These are phyloP conservation scores for Phymorhynchus buccinoides DNA, from an alignment of 1,140 invertebrate genomes.

Conservation along the genomic window DNA sequence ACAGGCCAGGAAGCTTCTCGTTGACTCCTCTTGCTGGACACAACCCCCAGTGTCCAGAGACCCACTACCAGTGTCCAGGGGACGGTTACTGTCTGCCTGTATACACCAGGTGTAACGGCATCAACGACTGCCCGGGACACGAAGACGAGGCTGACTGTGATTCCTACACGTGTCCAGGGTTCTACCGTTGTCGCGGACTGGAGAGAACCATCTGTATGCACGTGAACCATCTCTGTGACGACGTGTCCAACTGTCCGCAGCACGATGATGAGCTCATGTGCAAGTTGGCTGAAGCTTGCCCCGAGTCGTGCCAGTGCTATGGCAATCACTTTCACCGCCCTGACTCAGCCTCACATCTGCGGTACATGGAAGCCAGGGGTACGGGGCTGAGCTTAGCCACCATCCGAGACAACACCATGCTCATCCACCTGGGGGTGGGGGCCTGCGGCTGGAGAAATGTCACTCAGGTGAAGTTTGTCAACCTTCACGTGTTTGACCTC, in stretches of 20 bases:
- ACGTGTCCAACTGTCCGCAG: neutral
- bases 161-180: neutral
- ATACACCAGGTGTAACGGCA: neutral
- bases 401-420: neutral
- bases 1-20: neutral
- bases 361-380: slow-evolving; percentile 11
- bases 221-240: neutral
- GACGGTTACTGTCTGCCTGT: neutral
- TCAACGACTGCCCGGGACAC: neutral
- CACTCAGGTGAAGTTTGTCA: neutral
- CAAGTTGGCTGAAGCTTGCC: neutral
- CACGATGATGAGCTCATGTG: neutral
- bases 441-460: neutral
- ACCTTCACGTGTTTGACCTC: neutral
- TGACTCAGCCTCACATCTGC: too few relatives aligned
- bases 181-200: neutral
- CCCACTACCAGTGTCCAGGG: neutral
- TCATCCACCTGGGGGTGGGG: neutral
- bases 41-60: neutral
- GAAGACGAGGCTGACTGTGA: neutral
- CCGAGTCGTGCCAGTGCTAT: neutral
- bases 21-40: neutral
- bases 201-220: neutral
- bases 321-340: neutral
- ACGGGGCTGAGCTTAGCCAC: neutral